Base-by-base conservation (phyloP, 2,888 invertebrate genomes). In the Toxonevra muliebris region DNA sequence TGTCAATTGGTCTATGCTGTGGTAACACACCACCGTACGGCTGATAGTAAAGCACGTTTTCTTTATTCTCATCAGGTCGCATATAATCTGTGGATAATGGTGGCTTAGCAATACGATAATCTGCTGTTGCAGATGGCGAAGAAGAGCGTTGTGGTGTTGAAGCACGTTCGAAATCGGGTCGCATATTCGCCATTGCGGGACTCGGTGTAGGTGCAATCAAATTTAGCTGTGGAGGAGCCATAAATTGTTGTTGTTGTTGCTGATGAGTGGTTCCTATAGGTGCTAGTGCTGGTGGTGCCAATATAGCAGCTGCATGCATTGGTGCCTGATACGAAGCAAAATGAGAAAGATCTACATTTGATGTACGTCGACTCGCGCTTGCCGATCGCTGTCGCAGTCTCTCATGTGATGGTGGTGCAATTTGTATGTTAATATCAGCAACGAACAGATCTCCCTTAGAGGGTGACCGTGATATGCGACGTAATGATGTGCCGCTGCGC, bases 381-480 rank as follows among this genome's bases (percentile, higher is more conserved):
- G 74, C 80, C 1, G 83, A 82, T 0, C 78, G 78, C 30, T 78
- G 79, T 12, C 76, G 80, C 8, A 75, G 5, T 9, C 75, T 64
- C 1, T 66, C 55, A 5, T 17, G 11, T 3, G n/a, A 11, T 53
- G 53, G 11, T 8, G 45, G 69, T 30, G 30, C 30, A 30, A 30
- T 30, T 2, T 84, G 80, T 71, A 85, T 83, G 57, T 82, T 84
- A 3, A 85, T 81, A 54, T 85, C 85, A 0, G 84, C 84, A 13
- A 85, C 80, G 72, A 79, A 84, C 0, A 85, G 71, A 64, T 85
- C 84, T 19, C 79, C 78, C 65, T 82, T 83, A 5, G 85, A 85
- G 20, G 84, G 80, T 5, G 80, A 82, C 1, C 79, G 77, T 12
- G 84, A 83, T 43, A 85, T 80, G 45, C 84, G 80, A 7, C 83